Evolutionary conservation across 2,113 vertebrate genomes (phyloP), one percentile per base, ranked within the genome.

Genomic region (Sturnus vulgaris): DNA sequence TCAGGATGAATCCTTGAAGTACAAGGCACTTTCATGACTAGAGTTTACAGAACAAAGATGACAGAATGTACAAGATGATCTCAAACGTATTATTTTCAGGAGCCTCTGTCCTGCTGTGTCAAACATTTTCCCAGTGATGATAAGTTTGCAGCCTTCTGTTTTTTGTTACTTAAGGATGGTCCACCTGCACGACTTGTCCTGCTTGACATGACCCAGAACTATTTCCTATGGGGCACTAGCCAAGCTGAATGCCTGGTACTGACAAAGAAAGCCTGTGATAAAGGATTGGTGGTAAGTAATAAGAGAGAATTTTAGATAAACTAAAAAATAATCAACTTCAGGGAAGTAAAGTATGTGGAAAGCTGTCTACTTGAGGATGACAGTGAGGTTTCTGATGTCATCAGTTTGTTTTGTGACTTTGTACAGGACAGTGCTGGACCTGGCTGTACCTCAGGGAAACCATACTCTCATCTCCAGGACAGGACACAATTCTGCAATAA

Each of bases 401-500:
- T 35, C 12, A 7, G 9, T 22, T 60, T 80, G 11, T 15, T 70
- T 70, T 66, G 35, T 77, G 33, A 61, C 25, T 55, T 76, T 44
- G 15, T 23, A 46, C 28, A 31, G 17, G 7, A 50, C n/a, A 63
- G 6, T 28, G 14, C 4, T 35, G 24, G 23, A 0, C 6, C 5
- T 7, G 8, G 3, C 8, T 0, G 0, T n/a, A 10, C 2, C 4
- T 20, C 15, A 37, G 13, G 33, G n/a, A 44, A 83, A 49, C 3
- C 0, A 0, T 18, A 22, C 5, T 72, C 10, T 13, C 30, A 15
- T 24, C 16, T 68, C 15, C 27, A 60, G 42, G 55, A 30, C 1
- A 47, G 4, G 6, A 28, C 9, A 30, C 2, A 56, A 7, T 42
- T 75, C 57, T 60, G 27, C 56, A 59, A 1, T 7, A 22, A 35